phyloP scores from a whole-genome alignment of 2,888 invertebrate species.

The Drosophila planitibia region DNA sequence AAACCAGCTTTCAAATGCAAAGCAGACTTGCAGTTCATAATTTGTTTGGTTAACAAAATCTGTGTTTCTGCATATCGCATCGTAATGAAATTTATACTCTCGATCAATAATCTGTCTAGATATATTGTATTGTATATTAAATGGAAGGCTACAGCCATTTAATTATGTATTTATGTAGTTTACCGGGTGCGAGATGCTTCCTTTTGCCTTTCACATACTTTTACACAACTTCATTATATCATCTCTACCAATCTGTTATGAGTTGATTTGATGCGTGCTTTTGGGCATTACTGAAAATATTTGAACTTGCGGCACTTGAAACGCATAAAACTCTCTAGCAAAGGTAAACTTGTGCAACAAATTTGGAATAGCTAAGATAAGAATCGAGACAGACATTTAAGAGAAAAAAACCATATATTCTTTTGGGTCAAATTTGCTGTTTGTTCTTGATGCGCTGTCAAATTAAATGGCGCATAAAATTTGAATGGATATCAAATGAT shows the following conservation, averaged over 20 bases:
- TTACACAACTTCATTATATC: not conserved
- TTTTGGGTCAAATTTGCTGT: not conserved
- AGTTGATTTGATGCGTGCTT: not conserved
- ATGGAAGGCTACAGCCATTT: not conserved
- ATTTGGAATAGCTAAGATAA: not conserved
- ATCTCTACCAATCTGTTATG: not conserved
- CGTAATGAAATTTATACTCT: not conserved
- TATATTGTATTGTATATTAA: not conserved
- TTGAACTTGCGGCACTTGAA: not conserved
- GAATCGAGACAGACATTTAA: not conserved
- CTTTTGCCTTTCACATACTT: not conserved
- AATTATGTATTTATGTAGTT: not conserved
- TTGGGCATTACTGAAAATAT: not conserved
- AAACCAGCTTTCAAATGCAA: not conserved
- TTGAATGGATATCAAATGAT: slow-evolving; percentile 78
- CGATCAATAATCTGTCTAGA: not conserved
- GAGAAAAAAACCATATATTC: not conserved
- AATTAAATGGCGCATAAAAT: slow-evolving; percentile 68
- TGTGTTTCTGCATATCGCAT: not conserved
- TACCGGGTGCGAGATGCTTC: not conserved
- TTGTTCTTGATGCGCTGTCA: slow-evolving; percentile 41
- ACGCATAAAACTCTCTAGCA: not conserved
- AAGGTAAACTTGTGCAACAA: not conserved
- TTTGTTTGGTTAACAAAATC: not conserved
- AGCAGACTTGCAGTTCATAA: not conserved